Evolutionary conservation across 2,113 vertebrate species (phyloP), one percentile per base, ranked within the genome.

Genomic region (Lepidothrix coronata): DNA sequence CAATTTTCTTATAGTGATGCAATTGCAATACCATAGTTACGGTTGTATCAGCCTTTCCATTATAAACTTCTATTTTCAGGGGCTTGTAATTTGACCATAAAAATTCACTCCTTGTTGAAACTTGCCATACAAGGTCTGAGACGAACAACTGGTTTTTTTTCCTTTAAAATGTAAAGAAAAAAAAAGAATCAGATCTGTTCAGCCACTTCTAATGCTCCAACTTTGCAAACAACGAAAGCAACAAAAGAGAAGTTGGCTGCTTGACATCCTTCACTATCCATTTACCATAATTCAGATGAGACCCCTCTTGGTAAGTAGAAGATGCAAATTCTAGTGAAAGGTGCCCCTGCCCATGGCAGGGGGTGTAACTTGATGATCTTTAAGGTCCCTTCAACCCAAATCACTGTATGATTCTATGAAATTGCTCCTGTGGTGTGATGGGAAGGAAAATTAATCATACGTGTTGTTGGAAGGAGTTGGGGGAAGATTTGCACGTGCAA

Each of bases 11-110:
- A 88, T 93, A 97, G 93, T 95, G 91, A 96, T 97, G 91, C 96
- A 95, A 97, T 98, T 98, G 97, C 96, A 97, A 95, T 97, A 54
- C 97, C 85, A 92, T 92, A 97, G 98, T 98, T 97, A 97, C 23
- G 98, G 95, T 95, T 97, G 97, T 96, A 97, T 98, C 98, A 97
- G 97, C 37, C 63, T 97, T 98, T 98, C 97, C 97, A 98, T 98
- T 98, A 98, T 95, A 97, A 98, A 97, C 97, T 97, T 95, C 93
- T 98, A 97, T 98, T 97, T 98, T 97, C 97, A 97, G 92, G 94
- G 95, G 48, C 95, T 98, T 98, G 97, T 98, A 98, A 98, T 98
- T 96, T 97, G 97, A 94, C 95, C 62, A 95, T 98, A 98, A 98
- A 98, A 98, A 98, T 98, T 95, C 97, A 97, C 95, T 98, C 91